These are phyloP conservation scores for Tiliacea citrago DNA, from an alignment of 2,888 invertebrate species.

Conservation along the genomic window DNA sequence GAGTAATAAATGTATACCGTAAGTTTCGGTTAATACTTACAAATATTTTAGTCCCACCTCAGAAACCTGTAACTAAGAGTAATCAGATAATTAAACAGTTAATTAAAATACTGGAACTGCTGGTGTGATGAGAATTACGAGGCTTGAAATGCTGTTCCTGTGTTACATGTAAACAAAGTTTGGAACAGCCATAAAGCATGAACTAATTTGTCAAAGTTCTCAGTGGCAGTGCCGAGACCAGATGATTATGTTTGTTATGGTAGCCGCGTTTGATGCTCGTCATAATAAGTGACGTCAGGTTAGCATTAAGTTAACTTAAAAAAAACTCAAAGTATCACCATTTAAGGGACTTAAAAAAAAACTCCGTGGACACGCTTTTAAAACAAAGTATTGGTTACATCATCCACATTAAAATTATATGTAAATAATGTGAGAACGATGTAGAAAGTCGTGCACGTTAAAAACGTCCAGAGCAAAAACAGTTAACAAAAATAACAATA, in stretches of 20 bases:
- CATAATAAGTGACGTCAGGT: not conserved
- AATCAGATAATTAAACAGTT: constrained; percentile 37
- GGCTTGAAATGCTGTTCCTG: constrained; percentile 65
- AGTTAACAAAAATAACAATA: too few species aligned
- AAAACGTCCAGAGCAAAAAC: not conserved
- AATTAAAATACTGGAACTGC: constrained; percentile 40
- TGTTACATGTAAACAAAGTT: constrained; percentile 76
- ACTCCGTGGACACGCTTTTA: not conserved
- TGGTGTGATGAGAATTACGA: constrained; percentile 60
- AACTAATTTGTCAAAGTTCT: constrained; percentile 87
- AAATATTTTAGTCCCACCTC: not conserved
- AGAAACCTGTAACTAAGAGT: not conserved
- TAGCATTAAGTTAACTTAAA: too few species aligned
- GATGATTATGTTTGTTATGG: constrained; percentile 63
- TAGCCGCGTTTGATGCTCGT: constrained; percentile 35
- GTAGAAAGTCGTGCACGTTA: not conserved
- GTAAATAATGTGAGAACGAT: not conserved
- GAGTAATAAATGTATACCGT: too few species aligned
- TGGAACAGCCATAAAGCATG: constrained; percentile 81
- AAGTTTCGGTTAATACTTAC: not conserved
- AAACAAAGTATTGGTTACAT: not conserved
- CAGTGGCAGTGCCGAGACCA: constrained; percentile 74
- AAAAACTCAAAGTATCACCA: too few species aligned
- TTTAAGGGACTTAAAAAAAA: too few species aligned
- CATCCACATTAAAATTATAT: not conserved